A percentile compares a stretch with the other conserved stretches of the same genome.
Evolutionary conservation across 2,888 invertebrate species (phyloP).

Genomic region (Tricholauxania praeusta): DNA sequence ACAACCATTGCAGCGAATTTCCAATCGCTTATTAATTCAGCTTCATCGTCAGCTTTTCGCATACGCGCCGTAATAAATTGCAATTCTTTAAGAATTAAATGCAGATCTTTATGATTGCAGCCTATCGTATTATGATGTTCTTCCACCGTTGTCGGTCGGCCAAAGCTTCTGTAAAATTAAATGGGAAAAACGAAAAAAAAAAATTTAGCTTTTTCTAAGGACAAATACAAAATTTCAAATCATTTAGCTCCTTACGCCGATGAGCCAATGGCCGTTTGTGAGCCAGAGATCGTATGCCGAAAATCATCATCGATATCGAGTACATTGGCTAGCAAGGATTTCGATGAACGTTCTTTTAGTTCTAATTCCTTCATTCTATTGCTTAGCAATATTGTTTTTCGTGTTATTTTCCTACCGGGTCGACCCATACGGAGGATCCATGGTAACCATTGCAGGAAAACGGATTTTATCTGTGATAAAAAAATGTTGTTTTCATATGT

Average conservation of each 20-base stretch:
- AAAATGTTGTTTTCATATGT: background rate
- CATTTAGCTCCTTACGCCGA: slow-evolving; percentile 70
- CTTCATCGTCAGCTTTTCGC: slow-evolving; percentile 94
- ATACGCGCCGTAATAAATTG: slow-evolving; percentile 95
- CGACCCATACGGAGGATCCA: slow-evolving; percentile 96
- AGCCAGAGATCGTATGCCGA: slow-evolving; percentile 76
- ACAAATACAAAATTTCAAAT: background rate
- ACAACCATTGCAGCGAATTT: slow-evolving; percentile 99
- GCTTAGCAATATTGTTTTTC: slow-evolving; percentile 90
- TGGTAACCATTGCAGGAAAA: slow-evolving; percentile 97
- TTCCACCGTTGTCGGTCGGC: slow-evolving; percentile 84
- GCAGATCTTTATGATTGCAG: slow-evolving; percentile 86
- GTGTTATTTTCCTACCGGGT: slow-evolving; percentile 93
- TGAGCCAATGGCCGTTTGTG: slow-evolving; percentile 74
- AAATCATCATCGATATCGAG: slow-evolving; percentile 97
- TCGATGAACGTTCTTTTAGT: slow-evolving; percentile 92
- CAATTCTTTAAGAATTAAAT: slow-evolving; percentile 90
- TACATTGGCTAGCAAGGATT: slow-evolving; percentile 93
- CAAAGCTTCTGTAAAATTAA: slow-evolving; percentile 70
- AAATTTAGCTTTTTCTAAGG: background rate
- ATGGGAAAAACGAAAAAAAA: background rate
- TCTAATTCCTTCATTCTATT: slow-evolving; percentile 94
- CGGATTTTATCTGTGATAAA: slow-evolving; percentile 83
- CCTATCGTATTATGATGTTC: slow-evolving; percentile 73
- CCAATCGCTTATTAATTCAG: slow-evolving; percentile 95